These are phyloP conservation scores for Haliclona indistincta DNA, from an alignment of 37 sponge, comb jelly and placozoan genomes.

Conservation along the genomic window DNA sequence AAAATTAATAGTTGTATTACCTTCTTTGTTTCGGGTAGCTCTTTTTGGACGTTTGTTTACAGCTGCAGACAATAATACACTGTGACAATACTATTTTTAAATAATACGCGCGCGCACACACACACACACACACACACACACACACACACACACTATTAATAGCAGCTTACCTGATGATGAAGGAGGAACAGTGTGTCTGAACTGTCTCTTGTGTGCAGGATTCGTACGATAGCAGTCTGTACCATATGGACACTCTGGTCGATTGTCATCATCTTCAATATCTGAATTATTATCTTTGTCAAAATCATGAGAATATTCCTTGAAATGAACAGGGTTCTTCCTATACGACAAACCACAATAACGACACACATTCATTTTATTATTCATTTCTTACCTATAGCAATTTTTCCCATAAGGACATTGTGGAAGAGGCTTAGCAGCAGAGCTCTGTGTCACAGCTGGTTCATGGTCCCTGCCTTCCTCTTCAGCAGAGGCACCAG, in stretches of 20 bases:
- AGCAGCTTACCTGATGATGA: too few relatives aligned
- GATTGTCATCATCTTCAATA: constrained; percentile 29
- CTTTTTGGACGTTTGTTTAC: too few relatives aligned
- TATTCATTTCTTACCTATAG: constrained; percentile 68
- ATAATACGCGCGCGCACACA: too few relatives aligned
- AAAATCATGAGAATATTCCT: constrained; percentile 74
- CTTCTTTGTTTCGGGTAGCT: too few relatives aligned
- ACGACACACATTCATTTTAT: too few relatives aligned
- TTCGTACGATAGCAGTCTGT: constrained; percentile 81
- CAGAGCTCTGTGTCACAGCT: neutral
- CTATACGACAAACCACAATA: constrained; percentile 31
- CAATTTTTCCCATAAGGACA: constrained; percentile 85
- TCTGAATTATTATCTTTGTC: constrained; percentile 14
- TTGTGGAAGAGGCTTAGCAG: constrained; percentile 21
- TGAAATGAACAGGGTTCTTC: constrained; percentile 87
- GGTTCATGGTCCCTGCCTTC: neutral
- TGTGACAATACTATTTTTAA: too few relatives aligned
- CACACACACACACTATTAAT: too few relatives aligned
- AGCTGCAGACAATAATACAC: too few relatives aligned
- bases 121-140: too few relatives aligned
- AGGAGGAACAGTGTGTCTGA: constrained; percentile 60
- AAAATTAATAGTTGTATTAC: too few relatives aligned
- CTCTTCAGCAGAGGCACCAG: neutral
- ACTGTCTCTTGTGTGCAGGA: constrained; percentile 65
- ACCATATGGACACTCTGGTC: constrained; percentile 78